Base-by-base conservation (phyloP, 2,888 invertebrate genomes). In the Nineta flava region DNA sequence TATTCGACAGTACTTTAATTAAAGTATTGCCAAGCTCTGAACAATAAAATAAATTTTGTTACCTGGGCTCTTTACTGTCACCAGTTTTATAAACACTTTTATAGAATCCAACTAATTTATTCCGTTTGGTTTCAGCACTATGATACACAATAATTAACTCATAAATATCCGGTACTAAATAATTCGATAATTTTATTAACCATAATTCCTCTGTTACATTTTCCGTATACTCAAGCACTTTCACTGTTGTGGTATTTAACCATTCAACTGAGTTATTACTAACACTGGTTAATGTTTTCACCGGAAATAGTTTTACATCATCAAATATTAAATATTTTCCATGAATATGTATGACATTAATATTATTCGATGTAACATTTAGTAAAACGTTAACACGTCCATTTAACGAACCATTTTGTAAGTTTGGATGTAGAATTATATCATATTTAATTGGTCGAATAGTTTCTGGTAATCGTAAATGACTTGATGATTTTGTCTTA, bases 371-470 rank as follows among this genome's bases (percentile, higher is more conserved):
- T 3, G 61, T 53, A 2, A 76, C 62, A 49, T 71, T 63, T 44
- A 77, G 58, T 3, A 66, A 64, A 41, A 78, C 74, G 40, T 68
- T 72, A 1, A 77, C 75, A 45, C 67, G 67, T 12, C 83, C 83
- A 10, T 62, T 60, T 58, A 76, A 83, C 1, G 65, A 69, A 34
- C 76, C 77, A n/a, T 65, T 65, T 12, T 67, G 64, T 46, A 86
- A 68, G 60, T 82, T 70, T 0, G 85, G 83, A 50, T 75, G 69
- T 48, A 85, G 63, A 13, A 68, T 71, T 5, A 86, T 61, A 49
- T 81, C 75, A 59, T 86, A 86, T 51, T 74, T 73, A 3, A 71
- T 53, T 0, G 85, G 83, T 13, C 65, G 64, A 1, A 80, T 69
- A 46, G 74, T 70, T 9, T 65, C 63, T 0, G 82, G 76, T 46